These are phyloP conservation scores for Leptodactylus fallax DNA, from an alignment of 2,797 vertebrate genomes.

Conservation along the genomic window DNA sequence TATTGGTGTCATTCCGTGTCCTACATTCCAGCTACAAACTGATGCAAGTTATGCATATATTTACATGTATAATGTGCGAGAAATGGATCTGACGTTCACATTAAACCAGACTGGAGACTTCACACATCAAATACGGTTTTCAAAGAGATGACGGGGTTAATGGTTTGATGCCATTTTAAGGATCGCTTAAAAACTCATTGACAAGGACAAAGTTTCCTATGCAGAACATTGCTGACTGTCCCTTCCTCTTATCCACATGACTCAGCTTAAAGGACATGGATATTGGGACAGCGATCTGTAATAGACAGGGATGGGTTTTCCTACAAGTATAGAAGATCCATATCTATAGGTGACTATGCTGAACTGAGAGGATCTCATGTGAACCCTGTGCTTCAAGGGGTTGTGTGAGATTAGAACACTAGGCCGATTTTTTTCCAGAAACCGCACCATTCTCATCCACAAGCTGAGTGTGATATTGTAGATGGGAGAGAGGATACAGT, in stretches of 20 bases:
- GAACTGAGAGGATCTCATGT: neutral
- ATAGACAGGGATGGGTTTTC: neutral
- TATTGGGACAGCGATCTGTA: neutral
- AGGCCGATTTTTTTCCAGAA: no score
- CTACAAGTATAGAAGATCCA: neutral
- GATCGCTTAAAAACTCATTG: neutral
- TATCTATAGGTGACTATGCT: neutral
- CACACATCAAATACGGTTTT: neutral
- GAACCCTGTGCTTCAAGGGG: no score
- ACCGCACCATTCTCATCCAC: no score
- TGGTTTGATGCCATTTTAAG: neutral
- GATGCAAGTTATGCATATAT: slow-evolving; percentile 2
- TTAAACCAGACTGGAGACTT: neutral
- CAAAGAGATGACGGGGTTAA: neutral
- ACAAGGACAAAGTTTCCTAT: neutral
- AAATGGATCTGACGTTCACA: neutral
- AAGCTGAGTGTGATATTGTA: no score
- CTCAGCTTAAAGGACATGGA: neutral
- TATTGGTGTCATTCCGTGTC: slow-evolving; percentile 24
- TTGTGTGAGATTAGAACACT: no score
- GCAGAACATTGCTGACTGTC: neutral
- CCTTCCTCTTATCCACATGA: neutral
- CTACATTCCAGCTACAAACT: slow-evolving; percentile 7
- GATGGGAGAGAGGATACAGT: no score
- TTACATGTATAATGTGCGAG: neutral